Conservation (phyloP, 1,140 invertebrate species). For the Diabrotica virgifera region DNA sequence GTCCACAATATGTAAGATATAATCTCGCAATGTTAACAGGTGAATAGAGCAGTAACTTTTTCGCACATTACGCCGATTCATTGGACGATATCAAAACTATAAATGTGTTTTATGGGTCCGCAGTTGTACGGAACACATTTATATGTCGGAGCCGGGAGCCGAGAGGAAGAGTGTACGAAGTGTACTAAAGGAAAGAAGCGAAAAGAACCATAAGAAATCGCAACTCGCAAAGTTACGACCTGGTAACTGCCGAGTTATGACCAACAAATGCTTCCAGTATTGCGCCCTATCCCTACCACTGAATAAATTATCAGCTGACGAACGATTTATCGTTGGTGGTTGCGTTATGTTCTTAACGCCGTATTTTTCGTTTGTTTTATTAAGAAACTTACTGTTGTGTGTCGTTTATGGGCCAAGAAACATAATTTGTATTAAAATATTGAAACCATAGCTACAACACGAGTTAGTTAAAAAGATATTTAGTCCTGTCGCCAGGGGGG, state of each 20-base stretch:
- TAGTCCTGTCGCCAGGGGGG: no score
- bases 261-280: conserved; percentile 1
- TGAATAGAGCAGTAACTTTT: background rate
- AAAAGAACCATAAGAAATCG: background rate
- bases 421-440: no score
- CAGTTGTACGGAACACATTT: background rate
- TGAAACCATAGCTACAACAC: no score
- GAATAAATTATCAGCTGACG: background rate
- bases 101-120: background rate
- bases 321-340: background rate
- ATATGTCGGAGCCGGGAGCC: no score
- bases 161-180: background rate
- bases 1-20: no score
- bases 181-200: background rate
- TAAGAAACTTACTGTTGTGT: background rate
- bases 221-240: background rate
- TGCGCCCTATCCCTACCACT: conserved; percentile 1
- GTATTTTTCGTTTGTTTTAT: background rate
- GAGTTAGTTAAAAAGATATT: no score
- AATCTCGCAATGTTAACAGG: background rate
- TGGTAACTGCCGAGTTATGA: conserved; percentile 1
- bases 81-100: background rate
- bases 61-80: background rate
- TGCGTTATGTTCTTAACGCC: background rate
- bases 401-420: no score